Evolutionary conservation across 2,888 invertebrate species (phyloP), one percentile per base, ranked within the genome.

Genomic region (Limenitis arthemis): DNA sequence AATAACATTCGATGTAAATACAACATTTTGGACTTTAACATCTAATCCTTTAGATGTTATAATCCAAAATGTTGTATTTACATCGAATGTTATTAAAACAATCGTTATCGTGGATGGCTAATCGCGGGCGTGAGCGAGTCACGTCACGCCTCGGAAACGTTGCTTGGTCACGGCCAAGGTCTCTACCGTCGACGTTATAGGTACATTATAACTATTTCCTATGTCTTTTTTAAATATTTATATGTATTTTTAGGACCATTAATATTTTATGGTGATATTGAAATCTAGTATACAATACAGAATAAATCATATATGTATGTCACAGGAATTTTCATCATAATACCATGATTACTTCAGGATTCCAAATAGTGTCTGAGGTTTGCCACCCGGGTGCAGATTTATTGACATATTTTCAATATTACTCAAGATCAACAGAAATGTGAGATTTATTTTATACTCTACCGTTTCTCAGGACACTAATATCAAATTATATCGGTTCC

Each of bases 131-230:
- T 58, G 59, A 60, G 53, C 51, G 53, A 49, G 49, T 34, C 52
- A 54, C 59, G 61, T 53, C 58, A 62, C 62, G 67, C 54, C 75
- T 75, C 78, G 77, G 73, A 77, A 79, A 71, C 73, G 75, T 72
- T 69, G 70, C 74, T 71, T 81, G 85, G 84, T 85, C 85, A 85
- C 75, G 84, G 85, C 83, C 84, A 85, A 84, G 85, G 85, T 80
- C 80, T 79, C 68, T 66, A 69, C 66, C 70, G 74, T 73, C 69
- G 67, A 66, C 68, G 72, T 84, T 82, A 78, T 73, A 20, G 20
- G 20, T 20, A 20, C 4, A 20, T 20, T 20, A 72, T 79, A 82
- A 82, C 69, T 61, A 62, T 64, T 66, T 61, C 66, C 66, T 70
- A 71, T 68, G 73, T 67, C 69, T 74, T 72, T 69, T 41, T 12